phyloP scores from a whole-genome alignment of 1,140 invertebrate genomes.

The Euwallacea fornicatus region DNA sequence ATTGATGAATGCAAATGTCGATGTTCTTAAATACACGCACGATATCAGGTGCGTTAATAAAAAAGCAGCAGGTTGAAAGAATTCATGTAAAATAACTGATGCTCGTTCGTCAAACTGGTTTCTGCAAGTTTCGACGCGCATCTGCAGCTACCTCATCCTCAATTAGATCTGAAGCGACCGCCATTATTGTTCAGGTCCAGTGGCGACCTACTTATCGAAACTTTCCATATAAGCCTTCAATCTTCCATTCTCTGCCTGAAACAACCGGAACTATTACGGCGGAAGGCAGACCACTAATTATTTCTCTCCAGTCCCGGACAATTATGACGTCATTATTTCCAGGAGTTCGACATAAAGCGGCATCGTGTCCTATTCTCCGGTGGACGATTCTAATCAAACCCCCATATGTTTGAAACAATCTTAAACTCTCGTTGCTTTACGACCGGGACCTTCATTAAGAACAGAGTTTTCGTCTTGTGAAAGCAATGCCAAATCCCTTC shows the following conservation, averaged over 20 bases:
- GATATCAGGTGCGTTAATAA: too few relatives aligned
- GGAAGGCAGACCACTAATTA: slow-evolving; percentile 12
- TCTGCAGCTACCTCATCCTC: not conserved
- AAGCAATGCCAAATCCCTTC: not conserved
- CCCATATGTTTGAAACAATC: slow-evolving; percentile 26
- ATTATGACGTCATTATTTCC: slow-evolving; percentile 21
- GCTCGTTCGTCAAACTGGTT: not conserved
- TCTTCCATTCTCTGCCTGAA: not conserved
- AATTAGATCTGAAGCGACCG: not conserved
- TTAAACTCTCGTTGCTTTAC: slow-evolving; percentile 29
- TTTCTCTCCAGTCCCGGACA: slow-evolving; percentile 11
- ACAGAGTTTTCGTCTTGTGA: slow-evolving; percentile 16
- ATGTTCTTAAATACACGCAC: too few relatives aligned
- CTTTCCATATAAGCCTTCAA: not conserved
- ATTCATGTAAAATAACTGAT: too few relatives aligned
- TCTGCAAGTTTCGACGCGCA: not conserved
- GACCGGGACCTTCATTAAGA: slow-evolving; percentile 18
- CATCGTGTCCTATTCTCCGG: slow-evolving; percentile 17
- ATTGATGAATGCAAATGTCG: too few relatives aligned
- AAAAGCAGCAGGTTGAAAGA: too few relatives aligned
- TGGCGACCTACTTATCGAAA: not conserved
- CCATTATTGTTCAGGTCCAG: too few relatives aligned
- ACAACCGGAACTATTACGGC: not conserved
- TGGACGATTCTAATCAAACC: slow-evolving; percentile 31
- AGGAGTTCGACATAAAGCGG: slow-evolving; percentile 17